Percentiles rank a stretch among this genome's conserved stretches.
phyloP scores from a whole-genome alignment of 1,140 invertebrate genomes.

The Achatina immaculata region DNA sequence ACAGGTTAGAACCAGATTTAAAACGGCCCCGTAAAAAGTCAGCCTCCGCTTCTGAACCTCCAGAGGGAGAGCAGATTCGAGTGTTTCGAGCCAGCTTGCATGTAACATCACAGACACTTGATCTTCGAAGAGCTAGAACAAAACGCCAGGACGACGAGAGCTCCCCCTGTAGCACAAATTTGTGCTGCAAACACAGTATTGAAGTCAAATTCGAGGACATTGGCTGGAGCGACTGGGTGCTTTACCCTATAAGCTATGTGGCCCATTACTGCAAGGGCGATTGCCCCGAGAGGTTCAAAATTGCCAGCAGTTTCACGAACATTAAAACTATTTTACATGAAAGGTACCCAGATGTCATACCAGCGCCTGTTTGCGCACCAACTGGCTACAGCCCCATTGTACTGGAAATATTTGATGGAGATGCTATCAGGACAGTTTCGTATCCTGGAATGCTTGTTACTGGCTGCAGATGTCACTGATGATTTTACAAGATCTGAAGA shows the following conservation, averaged over 20 bases:
- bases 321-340: conserved; percentile 20
- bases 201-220: conserved; percentile 8
- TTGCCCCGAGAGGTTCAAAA: conserved; percentile 7
- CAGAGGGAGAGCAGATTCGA: neutral
- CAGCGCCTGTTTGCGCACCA: conserved; percentile 18
- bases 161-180: neutral
- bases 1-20: neutral
- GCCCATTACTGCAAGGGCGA: conserved; percentile 18
- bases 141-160: neutral
- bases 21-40: neutral
- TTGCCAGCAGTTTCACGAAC: neutral
- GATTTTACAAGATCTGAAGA: too few species aligned
- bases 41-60: neutral
- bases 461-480: conserved; percentile 16
- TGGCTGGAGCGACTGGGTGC: conserved; percentile 17
- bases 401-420: neutral
- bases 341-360: neutral
- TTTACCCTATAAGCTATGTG: neutral
- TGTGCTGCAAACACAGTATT: conserved; percentile 22
- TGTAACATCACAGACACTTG: neutral
- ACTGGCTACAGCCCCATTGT: conserved; percentile 10
- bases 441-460: conserved; percentile 15
- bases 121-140: neutral
- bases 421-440: neutral
- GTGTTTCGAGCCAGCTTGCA: neutral